phyloP scores from a whole-genome alignment of 2,888 invertebrate species.

The Spilosoma lubricipeda region DNA sequence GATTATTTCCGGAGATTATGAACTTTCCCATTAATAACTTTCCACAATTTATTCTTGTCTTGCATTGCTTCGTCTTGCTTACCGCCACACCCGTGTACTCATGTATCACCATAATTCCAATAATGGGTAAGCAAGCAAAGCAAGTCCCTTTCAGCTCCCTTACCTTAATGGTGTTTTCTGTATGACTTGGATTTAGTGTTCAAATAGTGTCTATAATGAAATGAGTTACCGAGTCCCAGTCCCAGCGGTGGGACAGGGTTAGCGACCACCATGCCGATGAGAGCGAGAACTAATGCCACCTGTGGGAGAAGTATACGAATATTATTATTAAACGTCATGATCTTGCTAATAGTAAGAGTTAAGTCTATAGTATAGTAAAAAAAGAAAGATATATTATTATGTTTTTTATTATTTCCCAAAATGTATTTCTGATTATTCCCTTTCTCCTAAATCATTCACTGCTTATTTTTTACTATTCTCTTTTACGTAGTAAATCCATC shows the following conservation, averaged over 20 bases:
- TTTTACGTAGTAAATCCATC: not conserved
- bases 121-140: constrained; percentile 33
- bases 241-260: constrained; percentile 64
- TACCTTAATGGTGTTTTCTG: constrained; percentile 54
- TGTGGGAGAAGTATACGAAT: constrained; percentile 41
- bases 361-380: too few relatives aligned
- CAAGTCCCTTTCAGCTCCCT: constrained; percentile 20
- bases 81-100: not conserved
- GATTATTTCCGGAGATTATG: too few relatives aligned
- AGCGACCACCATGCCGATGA: constrained; percentile 68
- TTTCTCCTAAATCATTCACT: too few relatives aligned
- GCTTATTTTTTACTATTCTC: too few relatives aligned
- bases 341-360: too few relatives aligned
- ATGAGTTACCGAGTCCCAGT: constrained; percentile 58
- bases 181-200: constrained; percentile 54
- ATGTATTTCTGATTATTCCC: too few relatives aligned
- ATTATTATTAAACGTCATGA: too few relatives aligned
- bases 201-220: constrained; percentile 54
- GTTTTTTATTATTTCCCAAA: too few relatives aligned
- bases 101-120: constrained; percentile 2
- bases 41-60: constrained; percentile 1
- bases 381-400: too few relatives aligned
- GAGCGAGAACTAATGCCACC: constrained; percentile 76
- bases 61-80: not conserved
- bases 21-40: not conserved